A percentile compares a stretch with the other conserved stretches of the same genome.
These are phyloP conservation scores for Hermaeophaga mercurialis DNA, from an alignment of 2,888 invertebrate genomes.

Conservation along the genomic window DNA sequence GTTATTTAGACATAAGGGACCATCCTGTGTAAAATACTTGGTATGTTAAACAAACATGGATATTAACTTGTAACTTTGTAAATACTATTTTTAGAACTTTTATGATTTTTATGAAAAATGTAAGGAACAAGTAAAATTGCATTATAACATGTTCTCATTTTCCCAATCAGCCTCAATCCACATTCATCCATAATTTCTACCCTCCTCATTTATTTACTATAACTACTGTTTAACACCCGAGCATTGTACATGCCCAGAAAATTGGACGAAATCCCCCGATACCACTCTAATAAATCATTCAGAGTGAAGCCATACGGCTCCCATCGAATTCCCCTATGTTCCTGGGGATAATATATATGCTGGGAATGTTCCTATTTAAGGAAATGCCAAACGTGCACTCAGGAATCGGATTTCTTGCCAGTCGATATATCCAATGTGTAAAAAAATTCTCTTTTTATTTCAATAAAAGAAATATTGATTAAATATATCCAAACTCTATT, in stretches of 20 bases:
- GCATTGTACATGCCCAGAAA: slow-evolving; percentile 13
- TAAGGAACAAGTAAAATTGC: no score
- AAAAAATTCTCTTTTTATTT: not conserved
- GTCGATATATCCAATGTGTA: slow-evolving; percentile 1
- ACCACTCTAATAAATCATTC: slow-evolving; percentile 29
- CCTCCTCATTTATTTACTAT: slow-evolving; percentile 22
- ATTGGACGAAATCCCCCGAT: slow-evolving; percentile 28
- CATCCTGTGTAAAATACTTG: no score
- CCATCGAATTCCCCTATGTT: slow-evolving; percentile 22
- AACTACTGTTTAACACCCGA: slow-evolving; percentile 20
- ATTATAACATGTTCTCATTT: no score
- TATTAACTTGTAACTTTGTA: no score
- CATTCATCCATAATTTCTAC: slow-evolving; percentile 1
- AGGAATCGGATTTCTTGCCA: slow-evolving; percentile 8
- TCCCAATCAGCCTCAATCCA: no score
- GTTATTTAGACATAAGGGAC: no score
- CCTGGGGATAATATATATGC: not conserved
- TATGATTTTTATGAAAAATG: no score
- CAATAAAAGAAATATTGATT: no score
- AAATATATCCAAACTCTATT: no score
- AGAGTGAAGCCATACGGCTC: slow-evolving; percentile 21
- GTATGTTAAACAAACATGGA: no score
- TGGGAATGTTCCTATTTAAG: slow-evolving; percentile 1
- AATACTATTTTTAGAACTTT: no score
- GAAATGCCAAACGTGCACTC: not conserved